Conservation (phyloP, 2,113 vertebrate genomes). For the Alouatta palliata region DNA sequence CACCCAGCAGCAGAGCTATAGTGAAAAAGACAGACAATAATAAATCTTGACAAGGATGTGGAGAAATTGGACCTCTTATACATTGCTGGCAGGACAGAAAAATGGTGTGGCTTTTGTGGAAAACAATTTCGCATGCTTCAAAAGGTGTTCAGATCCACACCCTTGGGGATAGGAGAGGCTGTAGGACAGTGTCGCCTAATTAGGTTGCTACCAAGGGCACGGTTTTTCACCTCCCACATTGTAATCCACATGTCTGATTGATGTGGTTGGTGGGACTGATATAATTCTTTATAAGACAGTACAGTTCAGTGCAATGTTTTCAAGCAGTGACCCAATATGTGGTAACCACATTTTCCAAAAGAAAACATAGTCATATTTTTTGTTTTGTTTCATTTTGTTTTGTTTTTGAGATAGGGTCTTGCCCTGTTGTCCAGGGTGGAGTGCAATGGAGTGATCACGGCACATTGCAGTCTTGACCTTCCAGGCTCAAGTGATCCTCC, state of each 20-base stretch:
- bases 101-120: not conserved
- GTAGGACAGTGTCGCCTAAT: not conserved
- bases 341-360: conserved; percentile 10
- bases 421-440: too few species aligned
- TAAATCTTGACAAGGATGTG: not conserved
- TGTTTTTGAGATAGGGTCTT: too few species aligned
- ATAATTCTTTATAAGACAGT: not conserved
- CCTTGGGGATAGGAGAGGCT: not conserved
- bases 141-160: not conserved
- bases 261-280: not conserved
- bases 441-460: too few species aligned
- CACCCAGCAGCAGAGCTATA: not conserved
- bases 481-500: too few species aligned
- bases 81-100: not conserved
- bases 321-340: conserved; percentile 7
- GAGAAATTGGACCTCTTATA: not conserved
- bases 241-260: not conserved
- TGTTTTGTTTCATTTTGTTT: too few species aligned
- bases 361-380: conserved; percentile 25
- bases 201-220: not conserved
- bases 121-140: not conserved
- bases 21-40: not conserved
- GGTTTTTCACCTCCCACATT: conserved; percentile 7
- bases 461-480: too few species aligned
- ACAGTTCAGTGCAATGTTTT: not conserved